Base-by-base conservation (phyloP, 2,113 vertebrate genomes). In the Pogonocichla stellata region DNA sequence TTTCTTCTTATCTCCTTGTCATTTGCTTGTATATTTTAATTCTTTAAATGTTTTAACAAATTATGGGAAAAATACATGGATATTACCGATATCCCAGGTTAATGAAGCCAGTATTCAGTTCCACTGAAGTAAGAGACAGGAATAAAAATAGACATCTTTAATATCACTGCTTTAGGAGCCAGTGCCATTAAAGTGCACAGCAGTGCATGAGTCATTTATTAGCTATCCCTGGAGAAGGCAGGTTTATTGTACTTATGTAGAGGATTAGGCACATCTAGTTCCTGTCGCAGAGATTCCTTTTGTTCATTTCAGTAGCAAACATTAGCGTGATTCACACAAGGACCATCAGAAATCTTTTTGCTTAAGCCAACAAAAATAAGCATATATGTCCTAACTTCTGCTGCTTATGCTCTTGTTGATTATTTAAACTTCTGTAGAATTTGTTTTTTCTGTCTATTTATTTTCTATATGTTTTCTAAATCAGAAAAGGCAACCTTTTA, bases 61-160 rank as follows among this genome's bases (percentile, higher is more conserved):
- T 61, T 42, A 31, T 10, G 19, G 58, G 73, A 91, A 50, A 25
- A 79, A n/a, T 36, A 28, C 1, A 3, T 65, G 17, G 42, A 5
- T 82, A n/a, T 60, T 75, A 40, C 14, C 70, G 42, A 14, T 87
- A 38, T 16, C 22, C 18, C 54, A 33, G 43, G 23, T 90, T 95
- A 91, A 85, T 82, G 54, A 87, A 73, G 66, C 23, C 50, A 22
- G 8, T 78, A 33, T 72, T 92, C n/a, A 70, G 19, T 80, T 81
- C 53, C 28, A 50, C 26, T 47, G 25, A 84, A 78, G 34, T 67
- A 62, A 91, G n/a, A 75, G 51, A 14, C 33, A 75, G 34, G 43
- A 88, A 61, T 91, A 87, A 72, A 94, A 96, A 80, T 50, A 79
- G 70, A n/a, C 20, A 18, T 53, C 29, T 93, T 80, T 53, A 82